Evolutionary conservation across 1,140 invertebrate genomes (phyloP), one percentile per base, ranked within the genome.

Genomic region (Limonius californicus): DNA sequence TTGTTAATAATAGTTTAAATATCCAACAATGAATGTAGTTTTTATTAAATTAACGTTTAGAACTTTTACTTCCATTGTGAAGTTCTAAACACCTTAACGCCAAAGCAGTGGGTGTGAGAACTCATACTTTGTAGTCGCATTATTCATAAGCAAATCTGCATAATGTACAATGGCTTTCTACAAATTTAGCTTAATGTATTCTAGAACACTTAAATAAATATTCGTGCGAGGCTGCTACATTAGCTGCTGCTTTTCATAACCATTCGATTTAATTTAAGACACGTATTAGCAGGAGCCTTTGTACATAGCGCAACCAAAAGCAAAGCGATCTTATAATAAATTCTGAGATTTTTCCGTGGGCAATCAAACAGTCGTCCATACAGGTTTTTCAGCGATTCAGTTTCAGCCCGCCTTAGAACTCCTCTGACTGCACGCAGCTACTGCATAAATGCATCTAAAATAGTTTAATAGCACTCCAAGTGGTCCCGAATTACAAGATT

Each of bases 401-500:
- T 27, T 27, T 27, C 23, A 27, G 23, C 23, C 4, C 50, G 3
- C 16, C 20, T 4, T 19, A 18, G 2, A 54, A 54, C 6, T 54
- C 16, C 12, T 11, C 16, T 54, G 50, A 18, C 2, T 54, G 15
- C 12, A 18, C 16, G 12, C 12, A 21, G 50, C 50, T 54, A 54
- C 50, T 54, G 50, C 16, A 54, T 54, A 54, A 18, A 54, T 54
- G 50, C 50, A 54, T 54, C 50, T 54, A 54, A 54, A 54, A 21
- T 54, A 54, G 50, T 54, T 54, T 54, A 54, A 54, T 23, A 16
- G 20, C 50, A 6, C 50, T n/a, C 2, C 50, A 54, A 19, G 50
- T n/a, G 50, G 50, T 54, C 50, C 50, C 50, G 50, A 54, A 54
- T 54, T 54, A 54, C 50, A 54, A 54, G 50, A 21, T 19, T 11